Conservation (phyloP, 2,797 vertebrate genomes). For the Acipenser ruthenus region DNA sequence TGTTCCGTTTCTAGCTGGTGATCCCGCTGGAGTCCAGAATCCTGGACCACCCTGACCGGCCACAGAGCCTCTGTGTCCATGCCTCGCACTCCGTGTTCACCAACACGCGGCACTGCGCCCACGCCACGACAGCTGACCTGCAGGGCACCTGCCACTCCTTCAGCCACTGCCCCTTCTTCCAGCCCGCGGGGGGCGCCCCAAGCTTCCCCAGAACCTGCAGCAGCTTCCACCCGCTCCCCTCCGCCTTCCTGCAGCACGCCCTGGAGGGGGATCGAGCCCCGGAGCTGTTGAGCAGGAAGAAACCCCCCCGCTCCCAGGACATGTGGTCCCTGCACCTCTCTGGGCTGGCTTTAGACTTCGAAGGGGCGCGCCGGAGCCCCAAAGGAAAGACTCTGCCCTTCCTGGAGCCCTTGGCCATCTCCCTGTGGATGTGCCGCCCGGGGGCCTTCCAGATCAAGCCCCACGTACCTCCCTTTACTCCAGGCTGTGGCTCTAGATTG, state of each 20-base stretch:
- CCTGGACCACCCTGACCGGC: conserved; percentile 73
- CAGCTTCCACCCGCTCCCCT: conserved; percentile 71
- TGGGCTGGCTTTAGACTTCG: conserved; percentile 71
- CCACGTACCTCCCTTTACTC: conserved; percentile 24
- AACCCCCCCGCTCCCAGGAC: conserved; percentile 61
- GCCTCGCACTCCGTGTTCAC: conserved; percentile 61
- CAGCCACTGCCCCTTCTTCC: conserved; percentile 69
- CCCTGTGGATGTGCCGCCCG: conserved; percentile 80
- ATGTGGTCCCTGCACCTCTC: conserved; percentile 78
- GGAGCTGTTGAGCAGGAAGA: conserved; percentile 24
- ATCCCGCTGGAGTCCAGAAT: conserved; percentile 84
- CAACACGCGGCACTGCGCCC: conserved; percentile 79
- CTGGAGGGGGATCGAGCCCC: conserved; percentile 43
- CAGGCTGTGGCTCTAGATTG: conserved; percentile 35
- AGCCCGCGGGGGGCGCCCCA: conserved; percentile 36
- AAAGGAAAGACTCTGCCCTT: conserved; percentile 73
- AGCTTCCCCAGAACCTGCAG: conserved; percentile 67
- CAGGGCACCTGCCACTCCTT: conserved; percentile 65
- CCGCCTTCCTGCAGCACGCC: conserved; percentile 66
- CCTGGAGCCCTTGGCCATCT: conserved; percentile 78
- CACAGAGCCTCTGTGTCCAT: conserved; percentile 64
- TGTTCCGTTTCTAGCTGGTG: conserved; percentile 56
- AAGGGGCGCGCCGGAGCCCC: conserved; percentile 73
- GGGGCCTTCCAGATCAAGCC: conserved; percentile 46
- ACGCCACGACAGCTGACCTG: conserved; percentile 71